Evolutionary conservation across 2,797 vertebrate species (phyloP).

Genomic region (Mastacembelus armatus): DNA sequence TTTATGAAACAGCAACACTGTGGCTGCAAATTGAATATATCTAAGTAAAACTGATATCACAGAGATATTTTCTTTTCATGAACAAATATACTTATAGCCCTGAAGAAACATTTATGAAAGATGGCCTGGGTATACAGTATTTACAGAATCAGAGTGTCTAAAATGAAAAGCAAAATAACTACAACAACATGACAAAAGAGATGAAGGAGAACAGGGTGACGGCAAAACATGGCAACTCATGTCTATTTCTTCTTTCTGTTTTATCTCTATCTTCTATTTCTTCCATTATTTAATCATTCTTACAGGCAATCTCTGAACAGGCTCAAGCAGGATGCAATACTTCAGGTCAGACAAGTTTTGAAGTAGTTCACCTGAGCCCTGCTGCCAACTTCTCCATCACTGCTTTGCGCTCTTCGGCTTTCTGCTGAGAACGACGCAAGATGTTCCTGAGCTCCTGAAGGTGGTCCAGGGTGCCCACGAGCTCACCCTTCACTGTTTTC

Average conservation of each 20-base stretch:
- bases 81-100: conserved; percentile 6
- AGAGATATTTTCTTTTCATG: conserved; percentile 50
- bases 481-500: conserved; percentile 87
- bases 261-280: too few species aligned
- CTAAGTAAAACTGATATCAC: background rate
- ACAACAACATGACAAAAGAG: too few species aligned
- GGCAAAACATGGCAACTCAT: conserved; percentile 13
- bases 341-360: background rate
- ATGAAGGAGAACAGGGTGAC: background rate
- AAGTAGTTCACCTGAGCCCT: conserved; percentile 86
- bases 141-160: background rate
- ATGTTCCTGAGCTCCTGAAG: conserved; percentile 89
- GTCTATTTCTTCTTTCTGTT: conserved; percentile 32
- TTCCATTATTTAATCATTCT: too few species aligned
- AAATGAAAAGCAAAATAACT: too few species aligned
- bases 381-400: conserved; percentile 88
- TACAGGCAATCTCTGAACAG: too few species aligned
- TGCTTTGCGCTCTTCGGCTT: conserved; percentile 89
- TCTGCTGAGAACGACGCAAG: conserved; percentile 88
- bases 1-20: background rate
- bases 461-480: conserved; percentile 87
- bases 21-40: background rate
- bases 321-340: background rate
- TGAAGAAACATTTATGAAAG: background rate
- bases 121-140: background rate